A percentile compares a stretch with the other conserved stretches of the same genome.
phyloP scores from a whole-genome alignment of 1,140 invertebrate genomes.

The Solen grandis region DNA sequence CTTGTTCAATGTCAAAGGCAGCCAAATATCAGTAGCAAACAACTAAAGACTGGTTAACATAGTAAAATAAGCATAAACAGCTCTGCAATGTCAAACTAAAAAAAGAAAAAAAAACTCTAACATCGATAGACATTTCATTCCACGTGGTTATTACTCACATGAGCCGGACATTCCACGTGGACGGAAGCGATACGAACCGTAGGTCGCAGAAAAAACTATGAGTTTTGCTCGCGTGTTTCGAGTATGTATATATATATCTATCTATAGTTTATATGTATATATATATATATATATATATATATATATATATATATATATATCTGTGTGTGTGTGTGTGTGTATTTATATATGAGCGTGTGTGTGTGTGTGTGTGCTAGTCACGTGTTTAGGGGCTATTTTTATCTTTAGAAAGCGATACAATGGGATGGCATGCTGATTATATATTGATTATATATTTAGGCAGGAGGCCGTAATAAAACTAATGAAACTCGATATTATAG shows the following conservation, averaged over 20 bases:
- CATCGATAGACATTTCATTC: background rate
- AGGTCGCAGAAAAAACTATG: conserved; percentile 1
- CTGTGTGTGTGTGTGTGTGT: no score
- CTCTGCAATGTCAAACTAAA: background rate
- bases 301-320: no score
- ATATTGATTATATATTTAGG: conserved; percentile 8
- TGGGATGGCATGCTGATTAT: conserved; percentile 4
- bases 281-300: no score
- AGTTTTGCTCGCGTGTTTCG: background rate
- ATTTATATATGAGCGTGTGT: no score
- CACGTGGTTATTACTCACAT: background rate
- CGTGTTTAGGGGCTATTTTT: no score
- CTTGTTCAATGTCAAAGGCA: conserved; percentile 2
- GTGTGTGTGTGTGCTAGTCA: no score
- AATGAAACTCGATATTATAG: no score
- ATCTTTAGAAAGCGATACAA: no score
- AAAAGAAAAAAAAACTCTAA: background rate
- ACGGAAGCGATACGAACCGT: background rate
- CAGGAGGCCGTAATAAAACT: conserved; percentile 8
- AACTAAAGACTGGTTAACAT: conserved; percentile 2
- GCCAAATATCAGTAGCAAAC: background rate
- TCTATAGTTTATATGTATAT: no score
- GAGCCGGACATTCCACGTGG: background rate
- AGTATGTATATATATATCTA: background rate
- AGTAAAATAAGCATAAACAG: background rate